Evolutionary conservation across 92 coral and sea anemone genomes (phyloP), one percentile per base, ranked within the genome.

Genomic region (Micromussa lordhowensis): DNA sequence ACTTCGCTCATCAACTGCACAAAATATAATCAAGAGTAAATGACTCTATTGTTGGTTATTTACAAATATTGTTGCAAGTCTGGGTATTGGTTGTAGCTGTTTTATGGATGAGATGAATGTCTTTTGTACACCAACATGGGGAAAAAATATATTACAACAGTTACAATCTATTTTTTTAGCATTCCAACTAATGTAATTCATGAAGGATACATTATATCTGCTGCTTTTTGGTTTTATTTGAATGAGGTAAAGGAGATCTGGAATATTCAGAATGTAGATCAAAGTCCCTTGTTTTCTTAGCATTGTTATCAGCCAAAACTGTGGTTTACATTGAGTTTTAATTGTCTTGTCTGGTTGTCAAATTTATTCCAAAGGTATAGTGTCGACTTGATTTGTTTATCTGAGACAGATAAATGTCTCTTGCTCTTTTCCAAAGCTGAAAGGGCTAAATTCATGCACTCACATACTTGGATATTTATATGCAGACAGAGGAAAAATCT

Each of bases 1-100:
- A 87, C 87, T 87, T 72, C 84, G 69, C 88, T 92, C 94, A 76
- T 88, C 94, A 85, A 49, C 91, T 85, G 83, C 90, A 54, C 89
- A 84, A 85, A 83, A 85, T 88, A 76, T 29, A 75, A 63, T 32
- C 89, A 77, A 63, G 89, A 77, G 89, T 86, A 86, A 61, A 77
- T 86, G 77, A 40, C 77, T 77, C 51, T 29, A 48, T 19, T 76
- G 88, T 85, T 86, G 89, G 89, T 86, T 77, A 24, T 83, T 83
- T 83, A 44, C 58, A 55, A 26, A 28, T 54, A 75, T 28, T 58
- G 8, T 55, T 29, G 12, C 66, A 72, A 57, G 74, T 84, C 32
- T 84, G 71, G 32, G 44, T 82, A 63, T 28, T 73, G 77, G 86
- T 82, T 14, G 71, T 57, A 34, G 53, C 71, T 63, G 12, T 57